Base-by-base conservation (phyloP, 2,888 invertebrate species). In the Pardosa pseudoannulata region DNA sequence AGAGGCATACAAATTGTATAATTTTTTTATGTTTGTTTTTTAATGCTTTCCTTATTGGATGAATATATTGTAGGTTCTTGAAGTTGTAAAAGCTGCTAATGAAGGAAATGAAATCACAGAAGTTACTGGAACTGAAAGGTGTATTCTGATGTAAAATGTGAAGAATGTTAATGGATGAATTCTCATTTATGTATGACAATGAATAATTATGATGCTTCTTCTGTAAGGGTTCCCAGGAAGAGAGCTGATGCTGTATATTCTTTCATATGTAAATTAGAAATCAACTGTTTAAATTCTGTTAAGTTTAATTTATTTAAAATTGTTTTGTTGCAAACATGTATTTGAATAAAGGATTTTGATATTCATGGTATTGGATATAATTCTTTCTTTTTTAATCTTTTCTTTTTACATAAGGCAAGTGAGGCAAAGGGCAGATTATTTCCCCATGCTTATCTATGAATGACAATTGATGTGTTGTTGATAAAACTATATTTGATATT, bases 11-110 rank as follows among this genome's bases (percentile, higher is more conserved):
- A n/a, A n/a, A n/a, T n/a, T n/a, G n/a, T n/a, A n/a, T n/a, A n/a
- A n/a, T n/a, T n/a, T n/a, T n/a, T n/a, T n/a, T n/a, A n/a, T n/a
- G n/a, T n/a, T n/a, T n/a, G n/a, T n/a, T n/a, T n/a, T n/a, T n/a
- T n/a, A n/a, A n/a, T n/a, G n/a, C n/a, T n/a, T n/a, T n/a, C n/a
- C n/a, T n/a, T n/a, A n/a, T n/a, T n/a, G n/a, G n/a, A n/a, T n/a
- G n/a, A n/a, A n/a, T n/a, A n/a, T n/a, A n/a, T 73, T 76, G n/a
- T 39, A 83, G 82, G 72, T 83, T 46, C 65, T 83, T 36, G 64
- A 83, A 65, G 70, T 64, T 65, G 76, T 76, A 16, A 46, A 72
- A 64, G 72, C 82, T 72, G 82, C 82, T 19, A 32, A 65, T 29
- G 65, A 50, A n/a, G 76, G 72, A 19, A 62, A 36, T 27, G 82